phyloP scores from a whole-genome alignment of 1,140 invertebrate species.

The Ctenoplectra terminalis region DNA sequence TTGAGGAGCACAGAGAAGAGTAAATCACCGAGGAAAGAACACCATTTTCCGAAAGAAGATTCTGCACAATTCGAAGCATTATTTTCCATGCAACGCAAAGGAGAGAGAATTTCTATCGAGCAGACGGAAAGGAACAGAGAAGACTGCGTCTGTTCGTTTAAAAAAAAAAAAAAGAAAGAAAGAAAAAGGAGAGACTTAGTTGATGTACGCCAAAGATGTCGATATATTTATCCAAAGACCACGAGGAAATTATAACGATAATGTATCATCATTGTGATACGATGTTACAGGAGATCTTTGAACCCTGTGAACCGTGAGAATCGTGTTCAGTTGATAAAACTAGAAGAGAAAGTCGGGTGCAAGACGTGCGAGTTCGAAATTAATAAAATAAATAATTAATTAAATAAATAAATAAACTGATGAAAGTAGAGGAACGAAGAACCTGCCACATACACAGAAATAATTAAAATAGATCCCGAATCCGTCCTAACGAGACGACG shows the following conservation, averaged over 20 bases:
- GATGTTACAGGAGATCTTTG: background rate
- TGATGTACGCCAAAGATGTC: constrained; percentile 72
- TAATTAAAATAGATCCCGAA: constrained; percentile 48
- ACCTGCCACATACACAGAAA: constrained; percentile 27
- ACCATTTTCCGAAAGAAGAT: background rate
- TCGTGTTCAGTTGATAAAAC: background rate
- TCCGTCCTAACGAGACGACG: constrained; percentile 55
- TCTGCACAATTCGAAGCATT: background rate
- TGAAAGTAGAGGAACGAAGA: constrained; percentile 1
- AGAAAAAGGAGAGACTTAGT: background rate
- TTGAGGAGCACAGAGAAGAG: background rate
- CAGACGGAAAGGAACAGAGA: too few species aligned
- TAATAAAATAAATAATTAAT: background rate
- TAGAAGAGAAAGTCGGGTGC: too few species aligned
- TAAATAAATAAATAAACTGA: background rate
- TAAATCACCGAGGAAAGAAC: background rate
- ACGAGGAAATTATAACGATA: constrained; percentile 22
- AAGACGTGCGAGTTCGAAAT: background rate
- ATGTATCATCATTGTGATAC: constrained; percentile 2
- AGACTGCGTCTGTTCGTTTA: background rate
- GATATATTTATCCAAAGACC: constrained; percentile 70
- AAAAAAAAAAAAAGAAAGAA: too few species aligned
- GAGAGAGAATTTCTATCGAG: background rate
- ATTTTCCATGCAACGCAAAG: background rate
- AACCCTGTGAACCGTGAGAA: background rate